phyloP scores from a whole-genome alignment of 2,113 vertebrate species.

The Ondatra zibethicus region DNA sequence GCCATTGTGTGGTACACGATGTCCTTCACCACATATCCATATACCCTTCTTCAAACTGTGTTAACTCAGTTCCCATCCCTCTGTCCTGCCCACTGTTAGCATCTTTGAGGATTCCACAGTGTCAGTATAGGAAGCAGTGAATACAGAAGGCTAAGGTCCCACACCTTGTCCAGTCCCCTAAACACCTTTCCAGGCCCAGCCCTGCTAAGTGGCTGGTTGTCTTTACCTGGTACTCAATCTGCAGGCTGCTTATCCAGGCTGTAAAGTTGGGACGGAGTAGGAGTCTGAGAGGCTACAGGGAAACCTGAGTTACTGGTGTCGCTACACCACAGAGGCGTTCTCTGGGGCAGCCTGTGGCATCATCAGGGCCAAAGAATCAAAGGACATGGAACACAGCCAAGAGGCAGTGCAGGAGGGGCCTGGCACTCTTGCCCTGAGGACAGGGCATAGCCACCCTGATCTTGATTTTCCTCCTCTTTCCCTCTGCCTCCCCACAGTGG shows the following conservation, averaged over 20 bases:
- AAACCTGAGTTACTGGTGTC: fast-evolving
- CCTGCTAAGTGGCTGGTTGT: fast-evolving
- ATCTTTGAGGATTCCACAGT: neutral
- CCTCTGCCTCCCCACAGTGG: slow-evolving; percentile 86
- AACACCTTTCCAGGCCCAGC: neutral
- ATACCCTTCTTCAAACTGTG: fast-evolving
- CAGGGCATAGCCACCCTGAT: neutral
- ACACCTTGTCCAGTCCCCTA: neutral
- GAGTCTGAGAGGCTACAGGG: neutral
- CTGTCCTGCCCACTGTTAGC: neutral
- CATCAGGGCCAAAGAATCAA: neutral
- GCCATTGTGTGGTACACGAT: neutral
- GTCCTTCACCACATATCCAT: neutral
- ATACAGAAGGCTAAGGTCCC: neutral
- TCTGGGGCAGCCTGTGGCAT: neutral
- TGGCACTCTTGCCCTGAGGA: fast-evolving
- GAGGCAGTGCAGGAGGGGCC: neutral
- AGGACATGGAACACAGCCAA: neutral
- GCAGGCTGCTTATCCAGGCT: neutral
- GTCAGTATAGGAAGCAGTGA: neutral
- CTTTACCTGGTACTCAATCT: neutral
- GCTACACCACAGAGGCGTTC: fast-evolving
- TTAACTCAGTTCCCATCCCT: neutral
- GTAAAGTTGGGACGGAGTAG: neutral
- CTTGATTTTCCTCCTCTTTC: neutral